Conservation (phyloP, 2,888 invertebrate species). For the Anagyrus pseudococci region DNA sequence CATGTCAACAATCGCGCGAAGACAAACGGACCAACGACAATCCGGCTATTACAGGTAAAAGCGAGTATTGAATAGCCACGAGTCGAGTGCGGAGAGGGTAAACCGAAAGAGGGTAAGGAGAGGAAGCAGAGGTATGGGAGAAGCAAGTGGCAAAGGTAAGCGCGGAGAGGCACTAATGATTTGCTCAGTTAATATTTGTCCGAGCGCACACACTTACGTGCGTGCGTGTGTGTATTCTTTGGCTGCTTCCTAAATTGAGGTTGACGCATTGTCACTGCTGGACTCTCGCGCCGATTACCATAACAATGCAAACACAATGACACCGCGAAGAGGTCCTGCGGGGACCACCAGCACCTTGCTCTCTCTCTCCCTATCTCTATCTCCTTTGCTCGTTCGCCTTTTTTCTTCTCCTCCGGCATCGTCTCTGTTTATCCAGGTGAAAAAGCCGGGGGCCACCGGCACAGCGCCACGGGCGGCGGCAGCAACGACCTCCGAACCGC, state of each 20-base stretch:
- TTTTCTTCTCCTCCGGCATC: too few relatives aligned
- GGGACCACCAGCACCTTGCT: too few relatives aligned
- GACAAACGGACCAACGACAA: too few relatives aligned
- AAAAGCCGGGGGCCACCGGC: conserved; percentile 49
- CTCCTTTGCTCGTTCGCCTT: too few relatives aligned
- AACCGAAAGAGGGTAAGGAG: conserved; percentile 28
- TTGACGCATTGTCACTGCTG: conserved; percentile 58
- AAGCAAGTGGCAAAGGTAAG: conserved; percentile 9
- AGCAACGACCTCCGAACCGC: not conserved
- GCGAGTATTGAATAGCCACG: too few relatives aligned
- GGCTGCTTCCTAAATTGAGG: conserved; percentile 60
- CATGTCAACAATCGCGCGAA: too few relatives aligned
- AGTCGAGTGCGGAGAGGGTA: conserved; percentile 46
- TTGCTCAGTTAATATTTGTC: conserved; percentile 60
- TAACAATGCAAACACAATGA: conserved; percentile 60
- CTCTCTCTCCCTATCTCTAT: too few relatives aligned
- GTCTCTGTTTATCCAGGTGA: conserved; percentile 60
- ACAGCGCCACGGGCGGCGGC: conserved; percentile 26
- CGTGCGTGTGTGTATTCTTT: conserved; percentile 39
- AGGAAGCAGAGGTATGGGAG: conserved; percentile 39
- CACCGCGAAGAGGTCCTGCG: conserved; percentile 38
- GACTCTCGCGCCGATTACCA: conserved; percentile 55
- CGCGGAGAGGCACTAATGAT: conserved; percentile 56
- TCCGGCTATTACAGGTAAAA: too few relatives aligned
- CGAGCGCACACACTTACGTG: conserved; percentile 52